These are phyloP conservation scores for Cerastis rubricosa DNA, from an alignment of 2,888 invertebrate species.

Conservation along the genomic window DNA sequence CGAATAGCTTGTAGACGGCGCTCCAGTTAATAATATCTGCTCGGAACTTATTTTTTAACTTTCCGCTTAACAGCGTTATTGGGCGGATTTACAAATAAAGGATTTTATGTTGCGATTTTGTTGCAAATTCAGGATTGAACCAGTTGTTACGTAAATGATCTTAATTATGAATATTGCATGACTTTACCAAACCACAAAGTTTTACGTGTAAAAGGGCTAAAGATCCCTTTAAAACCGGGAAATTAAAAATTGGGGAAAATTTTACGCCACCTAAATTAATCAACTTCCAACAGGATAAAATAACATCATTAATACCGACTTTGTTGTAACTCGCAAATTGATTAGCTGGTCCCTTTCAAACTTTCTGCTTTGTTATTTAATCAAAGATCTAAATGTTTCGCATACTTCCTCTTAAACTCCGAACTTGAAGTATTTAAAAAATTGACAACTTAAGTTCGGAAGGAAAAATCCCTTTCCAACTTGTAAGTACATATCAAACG, in stretches of 20 bases:
- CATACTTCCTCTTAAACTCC: slow-evolving; percentile 59
- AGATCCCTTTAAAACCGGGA: slow-evolving; percentile 2
- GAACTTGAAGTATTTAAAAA: slow-evolving; percentile 68
- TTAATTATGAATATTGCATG: slow-evolving; percentile 4
- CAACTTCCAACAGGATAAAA: slow-evolving; percentile 58
- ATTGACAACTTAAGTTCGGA: slow-evolving; percentile 48
- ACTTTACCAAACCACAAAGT: not conserved
- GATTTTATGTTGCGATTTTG: slow-evolving; percentile 28
- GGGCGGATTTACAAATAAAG: slow-evolving; percentile 57
- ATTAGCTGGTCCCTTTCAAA: slow-evolving; percentile 62
- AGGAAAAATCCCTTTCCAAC: slow-evolving; percentile 37
- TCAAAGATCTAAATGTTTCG: slow-evolving; percentile 73
- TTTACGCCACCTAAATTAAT: slow-evolving; percentile 58
- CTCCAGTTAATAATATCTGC: slow-evolving; percentile 83
- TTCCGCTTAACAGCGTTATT: slow-evolving; percentile 74
- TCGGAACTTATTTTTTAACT: slow-evolving; percentile 80
- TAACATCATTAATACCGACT: slow-evolving; percentile 61
- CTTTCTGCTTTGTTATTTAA: slow-evolving; percentile 66
- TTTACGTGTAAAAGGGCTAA: not conserved
- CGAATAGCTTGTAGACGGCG: slow-evolving; percentile 86
- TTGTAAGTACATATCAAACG: slow-evolving; percentile 54
- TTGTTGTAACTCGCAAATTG: slow-evolving; percentile 64
- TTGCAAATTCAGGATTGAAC: slow-evolving; percentile 3
- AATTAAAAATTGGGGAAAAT: slow-evolving; percentile 17
- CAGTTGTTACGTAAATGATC: not conserved